These are phyloP conservation scores for Rallus crepitans DNA, from an alignment of 2,797 vertebrate genomes.

Conservation along the genomic window DNA sequence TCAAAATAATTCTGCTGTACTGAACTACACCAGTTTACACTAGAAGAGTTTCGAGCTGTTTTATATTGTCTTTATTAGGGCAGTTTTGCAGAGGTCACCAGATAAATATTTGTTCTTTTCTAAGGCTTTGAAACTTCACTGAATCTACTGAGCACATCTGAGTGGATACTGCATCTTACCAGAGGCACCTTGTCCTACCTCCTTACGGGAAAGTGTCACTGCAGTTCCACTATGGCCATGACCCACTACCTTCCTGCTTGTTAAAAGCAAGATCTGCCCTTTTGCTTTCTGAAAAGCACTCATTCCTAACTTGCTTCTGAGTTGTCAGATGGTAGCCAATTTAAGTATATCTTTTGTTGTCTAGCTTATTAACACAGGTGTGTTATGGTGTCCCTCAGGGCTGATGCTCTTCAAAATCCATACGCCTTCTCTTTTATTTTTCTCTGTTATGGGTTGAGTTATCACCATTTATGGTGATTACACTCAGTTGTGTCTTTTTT, in stretches of 20 bases:
- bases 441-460: conserved; percentile 55
- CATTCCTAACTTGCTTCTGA: conserved; percentile 2
- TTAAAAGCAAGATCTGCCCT: background rate
- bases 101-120: background rate
- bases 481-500: conserved; percentile 56
- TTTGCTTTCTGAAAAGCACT: background rate
- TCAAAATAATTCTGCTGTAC: background rate
- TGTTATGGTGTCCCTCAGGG: conserved; percentile 59
- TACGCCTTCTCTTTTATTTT: conserved; percentile 34
- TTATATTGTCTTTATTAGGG: background rate
- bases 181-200: background rate
- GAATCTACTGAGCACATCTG: background rate
- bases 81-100: background rate
- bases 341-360: conserved; percentile 42
- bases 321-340: conserved; percentile 33
- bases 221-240: background rate
- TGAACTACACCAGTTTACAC: background rate
- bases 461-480: conserved; percentile 52
- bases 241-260: fast-evolving
- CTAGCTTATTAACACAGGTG: conserved; percentile 60
- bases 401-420: conserved; percentile 18
- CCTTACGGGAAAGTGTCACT: background rate
- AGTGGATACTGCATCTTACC: background rate
- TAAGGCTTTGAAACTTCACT: background rate
- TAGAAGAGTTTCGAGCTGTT: background rate